Evolutionary conservation across 2,113 vertebrate species (phyloP).

Genomic region (Melanostigma gelatinosum): DNA sequence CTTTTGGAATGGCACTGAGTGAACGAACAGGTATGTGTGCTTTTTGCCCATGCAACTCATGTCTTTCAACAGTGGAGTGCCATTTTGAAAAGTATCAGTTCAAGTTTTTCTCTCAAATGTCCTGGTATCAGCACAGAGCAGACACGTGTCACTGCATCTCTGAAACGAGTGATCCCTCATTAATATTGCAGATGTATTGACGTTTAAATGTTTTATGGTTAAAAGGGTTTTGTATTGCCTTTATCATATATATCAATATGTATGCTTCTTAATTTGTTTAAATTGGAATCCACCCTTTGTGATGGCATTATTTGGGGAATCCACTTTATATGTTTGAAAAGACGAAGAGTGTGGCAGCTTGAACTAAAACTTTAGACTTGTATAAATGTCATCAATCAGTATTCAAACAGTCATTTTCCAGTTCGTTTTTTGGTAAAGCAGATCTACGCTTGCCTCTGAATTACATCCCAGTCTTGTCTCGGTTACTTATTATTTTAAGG

Average conservation of each 20-base stretch:
- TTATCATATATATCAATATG: background rate
- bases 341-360: background rate
- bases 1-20: constrained; percentile 84
- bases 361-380: background rate
- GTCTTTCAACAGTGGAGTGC: background rate
- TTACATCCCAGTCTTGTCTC: constrained; percentile 6
- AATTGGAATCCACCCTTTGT: background rate
- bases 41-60: constrained; percentile 14
- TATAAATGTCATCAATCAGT: constrained; percentile 2
- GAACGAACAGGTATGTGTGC: constrained; percentile 88
- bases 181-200: background rate
- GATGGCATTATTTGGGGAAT: background rate
- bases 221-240: background rate
- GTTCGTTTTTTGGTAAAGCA: background rate
- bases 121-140: background rate
- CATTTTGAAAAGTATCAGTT: background rate
- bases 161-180: background rate
- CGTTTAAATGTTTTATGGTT: background rate
- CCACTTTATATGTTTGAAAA: background rate
- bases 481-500: constrained; percentile 6
- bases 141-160: background rate
- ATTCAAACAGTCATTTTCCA: constrained; percentile 1
- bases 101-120: background rate
- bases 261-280: background rate
- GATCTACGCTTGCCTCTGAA: background rate